These are phyloP conservation scores for Eristalinus aeneus DNA, from an alignment of 2,888 invertebrate species.

Conservation along the genomic window DNA sequence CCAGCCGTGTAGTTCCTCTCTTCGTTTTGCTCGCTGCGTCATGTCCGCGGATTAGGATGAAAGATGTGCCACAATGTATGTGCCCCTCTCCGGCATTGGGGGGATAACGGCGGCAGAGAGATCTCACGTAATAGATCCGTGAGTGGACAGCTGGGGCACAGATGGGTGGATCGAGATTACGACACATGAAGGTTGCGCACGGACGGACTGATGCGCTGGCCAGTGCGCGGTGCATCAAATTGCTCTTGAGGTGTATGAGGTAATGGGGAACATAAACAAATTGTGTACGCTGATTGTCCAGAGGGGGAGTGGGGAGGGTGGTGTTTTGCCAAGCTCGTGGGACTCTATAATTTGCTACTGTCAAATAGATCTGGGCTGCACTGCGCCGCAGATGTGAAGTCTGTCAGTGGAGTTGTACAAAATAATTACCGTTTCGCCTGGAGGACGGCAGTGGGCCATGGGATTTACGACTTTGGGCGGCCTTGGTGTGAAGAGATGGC, in stretches of 20 bases:
- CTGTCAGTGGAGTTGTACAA: slow-evolving; percentile 5
- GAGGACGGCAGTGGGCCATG: background rate
- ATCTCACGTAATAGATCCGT: slow-evolving; percentile 65
- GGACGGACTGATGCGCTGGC: slow-evolving; percentile 23
- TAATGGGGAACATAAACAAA: slow-evolving; percentile 67
- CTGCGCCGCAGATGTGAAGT: slow-evolving; percentile 34
- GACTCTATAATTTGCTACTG: slow-evolving; percentile 67
- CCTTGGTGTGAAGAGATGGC: slow-evolving; percentile 24
- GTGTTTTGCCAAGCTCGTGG: slow-evolving; percentile 16
- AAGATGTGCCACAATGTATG: slow-evolving; percentile 31
- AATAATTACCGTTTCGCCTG: background rate
- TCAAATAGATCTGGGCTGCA: slow-evolving; percentile 46
- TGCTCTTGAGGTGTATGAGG: slow-evolving; percentile 60
- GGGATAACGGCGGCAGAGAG: background rate
- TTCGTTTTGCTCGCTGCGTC: background rate
- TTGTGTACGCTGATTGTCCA: slow-evolving; percentile 26
- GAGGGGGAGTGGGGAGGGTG: slow-evolving; percentile 18
- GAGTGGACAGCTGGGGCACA: slow-evolving; percentile 63
- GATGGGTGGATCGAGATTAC: slow-evolving; percentile 46
- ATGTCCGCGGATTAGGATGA: slow-evolving; percentile 63
- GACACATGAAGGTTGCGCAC: slow-evolving; percentile 58
- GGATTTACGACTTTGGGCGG: slow-evolving; percentile 12
- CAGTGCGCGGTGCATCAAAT: slow-evolving; percentile 34
- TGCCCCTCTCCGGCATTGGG: background rate
- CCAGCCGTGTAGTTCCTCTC: background rate